phyloP scores from a whole-genome alignment of 2,797 vertebrate genomes.

The Galagoides demidoff region DNA sequence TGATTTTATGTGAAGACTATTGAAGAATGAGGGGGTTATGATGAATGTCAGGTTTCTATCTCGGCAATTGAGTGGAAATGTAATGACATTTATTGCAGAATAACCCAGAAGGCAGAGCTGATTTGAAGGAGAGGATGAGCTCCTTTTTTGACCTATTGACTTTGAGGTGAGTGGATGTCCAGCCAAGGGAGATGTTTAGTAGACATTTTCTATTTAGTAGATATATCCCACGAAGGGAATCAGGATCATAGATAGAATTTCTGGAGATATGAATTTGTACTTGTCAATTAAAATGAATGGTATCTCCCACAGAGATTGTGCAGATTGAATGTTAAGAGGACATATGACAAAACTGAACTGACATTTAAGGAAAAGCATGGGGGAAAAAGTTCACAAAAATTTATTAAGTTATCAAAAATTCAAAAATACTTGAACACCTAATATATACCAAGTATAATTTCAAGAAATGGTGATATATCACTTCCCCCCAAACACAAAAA shows the following conservation, averaged over 20 bases:
- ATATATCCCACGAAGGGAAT: neutral
- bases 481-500: neutral
- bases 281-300: constrained; percentile 10
- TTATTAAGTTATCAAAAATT: neutral
- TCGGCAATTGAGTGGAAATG: neutral
- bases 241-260: neutral
- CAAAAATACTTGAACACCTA: neutral
- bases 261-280: neutral
- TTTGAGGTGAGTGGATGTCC: neutral
- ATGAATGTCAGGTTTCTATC: neutral
- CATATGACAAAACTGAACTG: neutral
- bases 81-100: neutral
- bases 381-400: neutral
- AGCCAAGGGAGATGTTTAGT: neutral
- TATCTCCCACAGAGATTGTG: neutral
- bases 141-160: neutral
- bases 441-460: neutral
- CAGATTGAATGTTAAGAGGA: neutral
- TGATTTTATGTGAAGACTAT: neutral
- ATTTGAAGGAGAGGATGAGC: neutral
- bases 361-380: neutral
- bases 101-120: neutral
- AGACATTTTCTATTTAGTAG: neutral
- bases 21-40: neutral
- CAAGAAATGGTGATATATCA: neutral